Evolutionary conservation across 1,140 invertebrate species (phyloP), one percentile per base, ranked within the genome.

Genomic region (Aphelenchoides fujianensis): DNA sequence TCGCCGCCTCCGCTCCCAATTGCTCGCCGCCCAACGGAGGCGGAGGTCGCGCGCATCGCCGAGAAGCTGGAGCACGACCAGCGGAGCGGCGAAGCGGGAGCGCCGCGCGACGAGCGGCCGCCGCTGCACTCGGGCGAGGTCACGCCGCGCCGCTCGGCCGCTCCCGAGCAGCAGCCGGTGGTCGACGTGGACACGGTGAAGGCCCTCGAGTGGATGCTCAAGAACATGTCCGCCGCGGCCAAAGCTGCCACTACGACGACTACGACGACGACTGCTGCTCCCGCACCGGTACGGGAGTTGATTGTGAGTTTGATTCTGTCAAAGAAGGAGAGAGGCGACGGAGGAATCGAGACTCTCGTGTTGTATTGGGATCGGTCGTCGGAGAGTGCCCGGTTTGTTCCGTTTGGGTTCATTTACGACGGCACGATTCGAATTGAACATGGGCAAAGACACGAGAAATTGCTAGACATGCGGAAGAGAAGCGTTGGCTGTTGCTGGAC

Each of bases 171-270:
- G n/a, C 5, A 7, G 5, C 55, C 55, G 34, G 23, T 32, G 34
- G 5, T 64, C 19, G 23, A 53, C 28, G 34, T 5, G 5, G 62
- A 64, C 7, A 64, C 62, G 23, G 62, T 32, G 12, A 53, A 36
- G 28, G 62, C 62, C 19, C 62, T 64, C 12, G 27, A 64, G 23
- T 64, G 62, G 62, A 64, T 64, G 62, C 62, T 64, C 23, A 64
- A 32, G 19, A 64, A 64, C 62, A 64, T 64, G 62, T 53, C 62
- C 35, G n/a, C n/a, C n/a, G 34, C 5, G n/a, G 62, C 62, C 34
- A 52, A 64, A 23, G 3, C 30, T 41, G 62, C 23, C 28, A 32
- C 62, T 41, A 64, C 5, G 27, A 32, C 62, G 27, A 53, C 5
- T 52, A 64, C 3, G 59, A 53, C 9, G 23, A 59, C 23, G 7